Evolutionary conservation across 2,888 invertebrate species (phyloP).

Genomic region (Idaea dimidiata): DNA sequence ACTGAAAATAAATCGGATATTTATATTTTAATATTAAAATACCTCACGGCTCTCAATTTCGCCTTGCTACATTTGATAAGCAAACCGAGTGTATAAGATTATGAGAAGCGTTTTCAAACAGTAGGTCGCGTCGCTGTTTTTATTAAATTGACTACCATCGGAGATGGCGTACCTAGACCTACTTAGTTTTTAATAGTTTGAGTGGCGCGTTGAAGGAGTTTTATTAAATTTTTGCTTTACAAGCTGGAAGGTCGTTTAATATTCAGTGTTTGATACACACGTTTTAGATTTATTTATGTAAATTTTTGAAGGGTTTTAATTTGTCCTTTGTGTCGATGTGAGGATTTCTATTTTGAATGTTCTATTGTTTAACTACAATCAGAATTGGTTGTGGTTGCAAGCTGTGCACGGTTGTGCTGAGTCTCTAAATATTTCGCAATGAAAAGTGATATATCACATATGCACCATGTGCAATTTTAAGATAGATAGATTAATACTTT

Average conservation of each 20-base stretch:
- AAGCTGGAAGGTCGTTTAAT: constrained; percentile 9
- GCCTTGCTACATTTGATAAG: neutral
- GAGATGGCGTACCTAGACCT: constrained; percentile 19
- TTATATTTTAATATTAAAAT: neutral
- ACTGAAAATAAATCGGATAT: too few species aligned
- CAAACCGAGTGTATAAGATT: neutral
- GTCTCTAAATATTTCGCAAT: too few species aligned
- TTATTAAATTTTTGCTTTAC: constrained; percentile 55
- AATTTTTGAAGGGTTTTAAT: neutral
- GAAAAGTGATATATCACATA: too few species aligned
- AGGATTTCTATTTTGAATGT: neutral
- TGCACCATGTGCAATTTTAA: too few species aligned
- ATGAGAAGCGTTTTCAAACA: neutral
- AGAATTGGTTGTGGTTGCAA: too few species aligned
- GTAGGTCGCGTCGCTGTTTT: constrained; percentile 5
- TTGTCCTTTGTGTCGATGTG: neutral
- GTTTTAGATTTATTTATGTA: neutral
- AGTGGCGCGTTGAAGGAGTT: constrained; percentile 41
- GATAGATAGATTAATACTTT: too few species aligned
- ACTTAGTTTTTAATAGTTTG: constrained; percentile 58
- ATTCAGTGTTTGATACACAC: neutral
- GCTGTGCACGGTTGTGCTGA: too few species aligned
- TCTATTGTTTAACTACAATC: neutral
- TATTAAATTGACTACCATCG: constrained; percentile 23
- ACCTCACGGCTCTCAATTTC: neutral